A percentile compares a stretch with the other conserved stretches of the same genome.
Evolutionary conservation across 1,140 invertebrate species (phyloP).

Genomic region (Euura lappo): DNA sequence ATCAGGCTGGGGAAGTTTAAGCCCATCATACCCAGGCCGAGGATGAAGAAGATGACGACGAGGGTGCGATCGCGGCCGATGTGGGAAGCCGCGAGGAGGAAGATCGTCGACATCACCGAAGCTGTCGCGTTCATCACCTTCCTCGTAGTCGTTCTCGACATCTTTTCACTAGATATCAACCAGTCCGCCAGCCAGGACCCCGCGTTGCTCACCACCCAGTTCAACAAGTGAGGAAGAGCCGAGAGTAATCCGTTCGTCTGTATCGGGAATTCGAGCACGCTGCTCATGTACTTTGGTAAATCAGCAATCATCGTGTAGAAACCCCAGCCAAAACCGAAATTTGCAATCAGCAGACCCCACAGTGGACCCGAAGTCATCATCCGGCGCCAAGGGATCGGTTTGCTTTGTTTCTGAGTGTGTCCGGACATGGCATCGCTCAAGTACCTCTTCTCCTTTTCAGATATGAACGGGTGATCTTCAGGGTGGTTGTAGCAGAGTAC

Average conservation of each 20-base stretch:
- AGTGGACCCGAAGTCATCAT: constrained; percentile 72
- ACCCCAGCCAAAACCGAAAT: constrained; percentile 72
- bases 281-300: constrained; percentile 88
- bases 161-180: constrained; percentile 64
- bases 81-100: constrained; percentile 81
- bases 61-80: constrained; percentile 75
- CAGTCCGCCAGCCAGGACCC: constrained; percentile 73
- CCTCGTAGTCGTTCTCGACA: constrained; percentile 67
- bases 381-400: constrained; percentile 67
- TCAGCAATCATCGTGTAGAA: constrained; percentile 74
- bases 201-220: constrained; percentile 75
- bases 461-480: constrained; percentile 68
- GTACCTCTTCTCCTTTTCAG: constrained; percentile 63
- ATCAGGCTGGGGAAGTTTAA: constrained; percentile 83
- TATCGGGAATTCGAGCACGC: constrained; percentile 85
- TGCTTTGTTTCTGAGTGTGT: constrained; percentile 43
- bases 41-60: constrained; percentile 74
- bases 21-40: constrained; percentile 75
- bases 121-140: constrained; percentile 79
- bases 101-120: constrained; percentile 75
- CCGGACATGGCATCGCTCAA: constrained; percentile 64
- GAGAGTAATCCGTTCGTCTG: too few species aligned
- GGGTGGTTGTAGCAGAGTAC: constrained; percentile 63
- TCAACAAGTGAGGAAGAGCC: constrained; percentile 74
- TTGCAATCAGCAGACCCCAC: constrained; percentile 69